Percentiles rank a stretch among this genome's conserved stretches.
Evolutionary conservation across 2,888 invertebrate genomes (phyloP).

Genomic region (Drosophila paracracens): DNA sequence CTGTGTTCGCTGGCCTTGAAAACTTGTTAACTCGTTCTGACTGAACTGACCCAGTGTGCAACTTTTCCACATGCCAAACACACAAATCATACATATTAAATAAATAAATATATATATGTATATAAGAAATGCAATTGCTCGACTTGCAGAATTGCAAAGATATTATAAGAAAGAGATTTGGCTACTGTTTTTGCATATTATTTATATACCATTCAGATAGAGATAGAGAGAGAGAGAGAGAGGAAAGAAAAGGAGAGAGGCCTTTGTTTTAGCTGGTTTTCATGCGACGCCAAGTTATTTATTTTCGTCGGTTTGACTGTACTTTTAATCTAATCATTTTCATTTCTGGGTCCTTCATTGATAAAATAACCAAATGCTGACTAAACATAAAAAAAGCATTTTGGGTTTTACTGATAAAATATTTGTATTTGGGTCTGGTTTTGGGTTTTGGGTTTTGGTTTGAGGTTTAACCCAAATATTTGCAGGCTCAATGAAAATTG

Average conservation of each 20-base stretch:
- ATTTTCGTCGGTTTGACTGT: constrained; percentile 41
- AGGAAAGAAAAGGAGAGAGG: neutral
- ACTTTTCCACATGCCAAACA: constrained; percentile 25
- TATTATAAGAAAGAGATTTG: neutral
- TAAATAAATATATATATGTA: neutral
- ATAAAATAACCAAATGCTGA: constrained; percentile 60
- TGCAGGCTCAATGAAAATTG: constrained; percentile 1
- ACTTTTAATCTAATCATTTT: constrained; percentile 62
- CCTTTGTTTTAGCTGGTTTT: constrained; percentile 14
- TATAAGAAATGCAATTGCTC: neutral
- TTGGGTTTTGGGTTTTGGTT: constrained; percentile 3
- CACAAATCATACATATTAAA: constrained; percentile 5
- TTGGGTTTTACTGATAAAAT: constrained; percentile 44
- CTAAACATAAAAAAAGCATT: constrained; percentile 22
- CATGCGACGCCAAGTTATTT: constrained; percentile 24
- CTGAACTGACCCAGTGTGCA: constrained; percentile 52
- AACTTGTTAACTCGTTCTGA: constrained; percentile 15
- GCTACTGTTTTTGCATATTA: neutral
- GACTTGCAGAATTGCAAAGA: neutral
- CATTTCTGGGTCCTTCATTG: constrained; percentile 42
- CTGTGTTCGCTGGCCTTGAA: constrained; percentile 46
- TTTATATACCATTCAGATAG: neutral
- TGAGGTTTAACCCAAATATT: constrained; percentile 11
- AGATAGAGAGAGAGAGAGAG: neutral
- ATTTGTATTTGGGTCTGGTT: constrained; percentile 28